Percentiles rank a stretch among this genome's conserved stretches.
These are phyloP conservation scores for Chaetorhynchus papuensis DNA, from an alignment of 2,113 vertebrate species.

Conservation along the genomic window DNA sequence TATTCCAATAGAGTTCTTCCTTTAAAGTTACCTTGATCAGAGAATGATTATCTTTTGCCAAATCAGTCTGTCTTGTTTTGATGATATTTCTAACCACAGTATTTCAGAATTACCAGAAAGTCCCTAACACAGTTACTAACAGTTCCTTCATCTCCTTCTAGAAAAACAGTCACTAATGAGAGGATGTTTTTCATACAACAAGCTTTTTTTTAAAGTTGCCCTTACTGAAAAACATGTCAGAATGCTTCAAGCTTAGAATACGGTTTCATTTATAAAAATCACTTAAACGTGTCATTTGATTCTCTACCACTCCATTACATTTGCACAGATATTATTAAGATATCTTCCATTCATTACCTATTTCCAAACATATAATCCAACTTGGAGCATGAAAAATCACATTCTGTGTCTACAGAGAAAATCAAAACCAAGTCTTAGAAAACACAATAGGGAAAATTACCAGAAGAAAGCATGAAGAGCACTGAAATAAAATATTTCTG, in stretches of 20 bases:
- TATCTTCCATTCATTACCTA: not conserved
- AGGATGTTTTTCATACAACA: not conserved
- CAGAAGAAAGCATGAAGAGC: not conserved
- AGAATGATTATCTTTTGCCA: not conserved
- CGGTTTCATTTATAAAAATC: not conserved
- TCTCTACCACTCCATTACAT: not conserved
- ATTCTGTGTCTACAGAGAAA: not conserved
- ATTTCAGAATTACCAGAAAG: not conserved
- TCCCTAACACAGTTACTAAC: not conserved
- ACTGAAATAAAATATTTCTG: not conserved
- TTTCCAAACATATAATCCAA: not conserved
- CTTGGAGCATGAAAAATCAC: not conserved
- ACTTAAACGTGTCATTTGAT: not conserved
- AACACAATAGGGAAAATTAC: rapidly evolving
- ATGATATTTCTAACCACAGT: not conserved
- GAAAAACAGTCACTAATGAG: not conserved
- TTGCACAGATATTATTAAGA: not conserved
- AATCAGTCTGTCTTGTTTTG: not conserved
- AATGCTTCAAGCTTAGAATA: not conserved
- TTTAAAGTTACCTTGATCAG: not conserved
- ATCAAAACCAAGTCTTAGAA: not conserved
- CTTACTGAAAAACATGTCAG: not conserved
- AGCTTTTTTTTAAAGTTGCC: not conserved
- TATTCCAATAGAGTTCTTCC: not conserved
- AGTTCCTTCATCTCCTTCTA: not conserved